Evolutionary conservation across 2,888 invertebrate species (phyloP).

Genomic region (Pristionchus arcanus): DNA sequence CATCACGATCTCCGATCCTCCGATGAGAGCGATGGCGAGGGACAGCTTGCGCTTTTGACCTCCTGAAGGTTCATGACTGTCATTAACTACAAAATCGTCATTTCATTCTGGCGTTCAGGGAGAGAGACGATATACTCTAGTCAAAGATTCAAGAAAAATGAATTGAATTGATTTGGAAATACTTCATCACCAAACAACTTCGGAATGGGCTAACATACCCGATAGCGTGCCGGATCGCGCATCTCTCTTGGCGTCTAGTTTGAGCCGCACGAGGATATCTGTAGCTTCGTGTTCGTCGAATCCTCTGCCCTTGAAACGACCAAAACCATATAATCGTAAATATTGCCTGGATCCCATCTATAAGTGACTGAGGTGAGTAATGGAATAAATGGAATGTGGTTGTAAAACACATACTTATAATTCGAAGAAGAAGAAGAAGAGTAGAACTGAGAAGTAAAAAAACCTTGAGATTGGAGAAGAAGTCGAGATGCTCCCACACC

Average conservation of each 20-base stretch:
- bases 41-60: constrained; percentile 89
- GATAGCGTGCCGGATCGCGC: constrained; percentile 84
- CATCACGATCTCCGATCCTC: constrained; percentile 84
- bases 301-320: constrained; percentile 81
- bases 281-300: constrained; percentile 84
- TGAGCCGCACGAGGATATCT: constrained; percentile 85
- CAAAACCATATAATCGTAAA: too few species aligned
- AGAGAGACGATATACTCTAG: too few species aligned
- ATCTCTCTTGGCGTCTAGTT: constrained; percentile 85
- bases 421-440: too few species aligned
- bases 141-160: too few species aligned
- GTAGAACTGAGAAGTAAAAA: neutral
- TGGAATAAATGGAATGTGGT: neutral
- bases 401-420: too few species aligned
- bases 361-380: neutral
- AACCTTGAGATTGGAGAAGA: constrained; percentile 84
- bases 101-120: too few species aligned
- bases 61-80: too few species aligned
- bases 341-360: too few species aligned
- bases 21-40: constrained; percentile 88
- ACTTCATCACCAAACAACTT: too few species aligned
- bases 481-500: constrained; percentile 89
- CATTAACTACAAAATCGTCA: too few species aligned
- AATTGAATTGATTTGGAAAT: too few species aligned
- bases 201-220: too few species aligned